Percentiles rank a stretch among this genome's conserved stretches.
These are phyloP conservation scores for Balearica regulorum DNA, from an alignment of 2,797 vertebrate species.

Conservation along the genomic window DNA sequence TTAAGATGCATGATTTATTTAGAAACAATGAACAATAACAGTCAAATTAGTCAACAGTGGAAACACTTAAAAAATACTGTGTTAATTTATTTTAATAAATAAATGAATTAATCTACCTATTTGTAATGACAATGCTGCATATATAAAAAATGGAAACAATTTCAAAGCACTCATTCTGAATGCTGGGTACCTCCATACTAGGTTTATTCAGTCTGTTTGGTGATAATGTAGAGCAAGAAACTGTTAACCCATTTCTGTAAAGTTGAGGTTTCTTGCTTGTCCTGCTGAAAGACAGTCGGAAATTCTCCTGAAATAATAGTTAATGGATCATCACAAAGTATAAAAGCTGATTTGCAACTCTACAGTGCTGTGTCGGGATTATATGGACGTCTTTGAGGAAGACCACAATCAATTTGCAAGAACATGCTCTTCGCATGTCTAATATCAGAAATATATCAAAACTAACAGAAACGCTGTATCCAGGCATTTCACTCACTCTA, in stretches of 20 bases:
- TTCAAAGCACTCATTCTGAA: neutral
- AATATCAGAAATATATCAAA: neutral
- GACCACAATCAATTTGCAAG: neutral
- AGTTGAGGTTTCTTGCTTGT: neutral
- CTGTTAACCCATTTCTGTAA: neutral
- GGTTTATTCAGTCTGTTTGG: neutral
- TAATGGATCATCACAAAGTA: neutral
- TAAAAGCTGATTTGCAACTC: neutral
- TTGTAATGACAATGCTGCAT: neutral
- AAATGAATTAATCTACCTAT: neutral
- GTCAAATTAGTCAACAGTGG: neutral
- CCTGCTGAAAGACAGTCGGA: neutral
- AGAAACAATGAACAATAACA: neutral
- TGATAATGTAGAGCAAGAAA: neutral
- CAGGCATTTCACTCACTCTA: neutral
- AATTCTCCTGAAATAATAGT: neutral
- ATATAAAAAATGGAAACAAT: neutral
- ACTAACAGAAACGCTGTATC: neutral
- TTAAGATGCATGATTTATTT: constrained; percentile 21
- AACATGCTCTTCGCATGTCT: neutral
- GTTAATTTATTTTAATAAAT: neutral
- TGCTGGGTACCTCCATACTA: neutral
- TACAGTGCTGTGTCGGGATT: neutral
- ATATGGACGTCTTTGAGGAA: neutral
- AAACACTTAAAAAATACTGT: neutral